Percentiles rank a stretch among this genome's conserved stretches.
Evolutionary conservation across 2,113 vertebrate genomes (phyloP).

Genomic region (Laticauda colubrina): DNA sequence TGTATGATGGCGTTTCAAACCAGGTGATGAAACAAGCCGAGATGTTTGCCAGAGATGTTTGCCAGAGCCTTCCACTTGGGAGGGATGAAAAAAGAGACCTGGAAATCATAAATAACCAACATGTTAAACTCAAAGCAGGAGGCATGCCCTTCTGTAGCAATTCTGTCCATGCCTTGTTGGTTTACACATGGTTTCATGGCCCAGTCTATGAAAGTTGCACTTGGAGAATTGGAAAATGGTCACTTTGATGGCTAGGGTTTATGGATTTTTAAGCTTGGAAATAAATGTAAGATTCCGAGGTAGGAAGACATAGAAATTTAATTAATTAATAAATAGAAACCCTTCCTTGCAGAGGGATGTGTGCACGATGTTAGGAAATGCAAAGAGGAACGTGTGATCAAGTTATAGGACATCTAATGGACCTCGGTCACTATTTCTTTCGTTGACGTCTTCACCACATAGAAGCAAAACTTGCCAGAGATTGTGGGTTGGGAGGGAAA

Average conservation of each 20-base stretch:
- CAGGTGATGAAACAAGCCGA: neutral
- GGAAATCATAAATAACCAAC: neutral
- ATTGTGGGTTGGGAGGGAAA: neutral
- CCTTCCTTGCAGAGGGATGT: neutral
- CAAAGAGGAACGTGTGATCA: neutral
- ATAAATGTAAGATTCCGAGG: neutral
- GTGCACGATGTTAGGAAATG: neutral
- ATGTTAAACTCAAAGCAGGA: neutral
- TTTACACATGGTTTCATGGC: neutral
- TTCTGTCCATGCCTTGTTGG: neutral
- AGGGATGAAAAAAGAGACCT: neutral
- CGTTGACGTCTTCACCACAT: neutral
- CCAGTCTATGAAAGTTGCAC: neutral
- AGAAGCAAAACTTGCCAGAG: neutral
- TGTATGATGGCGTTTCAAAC: neutral
- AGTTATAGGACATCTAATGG: neutral
- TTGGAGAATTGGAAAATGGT: neutral
- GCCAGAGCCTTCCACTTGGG: neutral
- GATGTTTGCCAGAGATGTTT: neutral
- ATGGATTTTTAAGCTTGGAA: neutral
- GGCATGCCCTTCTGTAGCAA: neutral
- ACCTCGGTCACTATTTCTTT: neutral
- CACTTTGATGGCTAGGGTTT: neutral
- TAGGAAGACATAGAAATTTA: neutral
- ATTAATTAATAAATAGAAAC: neutral